Evolutionary conservation across 2,797 vertebrate species (phyloP).

Genomic region (Gambusia yucatana): DNA sequence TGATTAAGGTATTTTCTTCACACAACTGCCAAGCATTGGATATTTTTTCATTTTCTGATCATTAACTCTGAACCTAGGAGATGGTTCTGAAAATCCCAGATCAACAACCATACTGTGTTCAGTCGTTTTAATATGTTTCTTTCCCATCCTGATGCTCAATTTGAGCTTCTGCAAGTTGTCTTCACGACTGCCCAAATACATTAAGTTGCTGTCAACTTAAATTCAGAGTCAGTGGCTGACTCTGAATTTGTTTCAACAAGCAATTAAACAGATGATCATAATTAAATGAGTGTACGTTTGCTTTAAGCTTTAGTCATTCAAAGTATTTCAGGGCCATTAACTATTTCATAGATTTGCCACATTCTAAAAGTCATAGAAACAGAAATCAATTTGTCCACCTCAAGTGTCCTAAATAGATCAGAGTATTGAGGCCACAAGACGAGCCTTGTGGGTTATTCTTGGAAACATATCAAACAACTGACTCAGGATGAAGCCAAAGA

Average conservation of each 20-base stretch:
- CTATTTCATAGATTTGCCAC: slow-evolving; percentile 12
- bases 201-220: neutral
- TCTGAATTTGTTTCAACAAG: neutral
- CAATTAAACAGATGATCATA: neutral
- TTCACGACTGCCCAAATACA: neutral
- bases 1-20: neutral
- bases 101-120: neutral
- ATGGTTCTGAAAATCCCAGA: neutral
- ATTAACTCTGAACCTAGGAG: neutral
- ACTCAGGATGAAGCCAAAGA: slow-evolving; percentile 25
- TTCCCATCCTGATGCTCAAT: neutral
- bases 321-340: neutral
- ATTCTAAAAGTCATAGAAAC: slow-evolving; percentile 15
- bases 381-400: slow-evolving; percentile 49
- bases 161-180: neutral
- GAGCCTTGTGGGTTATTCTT: slow-evolving; percentile 52
- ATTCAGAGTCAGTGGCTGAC: neutral
- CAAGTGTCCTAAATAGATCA: slow-evolving; percentile 46
- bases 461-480: slow-evolving; percentile 48
- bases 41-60: neutral
- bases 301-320: neutral
- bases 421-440: slow-evolving; percentile 36
- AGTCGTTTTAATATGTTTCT: neutral
- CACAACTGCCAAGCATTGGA: neutral
- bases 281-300: neutral